A percentile compares a stretch with the other conserved stretches of the same genome.
Evolutionary conservation across 2,797 vertebrate genomes (phyloP).

Genomic region (Hemibagrus guttatus): DNA sequence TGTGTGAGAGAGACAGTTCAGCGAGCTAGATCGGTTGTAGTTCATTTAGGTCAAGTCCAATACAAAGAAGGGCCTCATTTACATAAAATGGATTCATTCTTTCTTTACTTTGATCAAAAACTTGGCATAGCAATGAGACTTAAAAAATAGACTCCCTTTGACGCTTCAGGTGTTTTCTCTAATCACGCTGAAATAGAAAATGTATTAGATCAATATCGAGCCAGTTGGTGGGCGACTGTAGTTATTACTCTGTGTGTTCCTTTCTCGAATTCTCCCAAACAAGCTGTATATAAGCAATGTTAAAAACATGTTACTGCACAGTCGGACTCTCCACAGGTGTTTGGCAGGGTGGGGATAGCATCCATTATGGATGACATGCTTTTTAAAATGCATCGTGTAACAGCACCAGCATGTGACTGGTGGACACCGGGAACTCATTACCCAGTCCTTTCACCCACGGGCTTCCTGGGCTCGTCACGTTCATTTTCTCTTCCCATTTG

Average conservation of each 20-base stretch:
- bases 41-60: slow-evolving; percentile 56
- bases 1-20: slow-evolving; percentile 28
- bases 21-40: slow-evolving; percentile 38
- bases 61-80: slow-evolving; percentile 49
- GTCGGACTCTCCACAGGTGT: slow-evolving; percentile 43
- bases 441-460: slow-evolving; percentile 50
- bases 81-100: slow-evolving; percentile 51
- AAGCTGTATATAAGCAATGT: slow-evolving; percentile 30
- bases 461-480: slow-evolving; percentile 51
- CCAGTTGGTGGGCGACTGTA: slow-evolving; percentile 32
- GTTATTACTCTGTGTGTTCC: slow-evolving; percentile 35
- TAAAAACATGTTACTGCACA: slow-evolving; percentile 35
- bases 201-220: slow-evolving; percentile 54
- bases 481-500: slow-evolving; percentile 63
- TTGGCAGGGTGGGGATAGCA: slow-evolving; percentile 41
- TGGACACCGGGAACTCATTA: slow-evolving; percentile 62
- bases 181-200: slow-evolving; percentile 54
- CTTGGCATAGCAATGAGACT: slow-evolving; percentile 49
- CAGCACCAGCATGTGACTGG: slow-evolving; percentile 45
- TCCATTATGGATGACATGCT: slow-evolving; percentile 50
- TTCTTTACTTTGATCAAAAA: slow-evolving; percentile 52
- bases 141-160: slow-evolving; percentile 47
- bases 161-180: slow-evolving; percentile 53
- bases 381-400: slow-evolving; percentile 57
- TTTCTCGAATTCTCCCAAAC: slow-evolving; percentile 44